phyloP scores from a whole-genome alignment of 2,888 invertebrate species.

The Spisula subtruncata region DNA sequence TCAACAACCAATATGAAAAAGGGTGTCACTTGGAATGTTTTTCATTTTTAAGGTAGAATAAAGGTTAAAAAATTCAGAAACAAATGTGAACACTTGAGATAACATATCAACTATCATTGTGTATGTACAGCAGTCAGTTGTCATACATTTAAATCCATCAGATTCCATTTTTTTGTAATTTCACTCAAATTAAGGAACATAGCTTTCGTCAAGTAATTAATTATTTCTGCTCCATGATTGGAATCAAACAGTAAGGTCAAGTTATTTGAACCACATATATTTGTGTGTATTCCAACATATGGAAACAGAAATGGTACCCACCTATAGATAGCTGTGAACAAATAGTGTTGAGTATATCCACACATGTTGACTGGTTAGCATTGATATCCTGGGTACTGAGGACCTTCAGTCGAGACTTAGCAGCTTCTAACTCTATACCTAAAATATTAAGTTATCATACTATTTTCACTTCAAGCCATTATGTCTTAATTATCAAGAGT shows the following conservation, averaged over 20 bases:
- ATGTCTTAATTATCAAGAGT: background rate
- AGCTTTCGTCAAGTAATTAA: background rate
- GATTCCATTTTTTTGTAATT: background rate
- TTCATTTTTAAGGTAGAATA: too few relatives aligned
- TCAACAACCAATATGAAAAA: background rate
- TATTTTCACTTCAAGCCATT: background rate
- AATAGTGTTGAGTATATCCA: background rate
- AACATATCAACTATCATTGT: background rate
- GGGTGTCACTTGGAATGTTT: too few relatives aligned
- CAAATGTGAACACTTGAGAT: too few relatives aligned
- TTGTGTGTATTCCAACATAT: background rate
- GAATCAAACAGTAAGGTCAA: background rate
- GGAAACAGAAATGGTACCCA: background rate
- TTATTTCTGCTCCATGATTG: background rate
- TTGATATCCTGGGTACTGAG: background rate
- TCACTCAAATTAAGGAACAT: background rate
- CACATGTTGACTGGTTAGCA: background rate
- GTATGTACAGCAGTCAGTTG: background rate
- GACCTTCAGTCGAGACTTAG: background rate
- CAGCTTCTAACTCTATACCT: background rate
- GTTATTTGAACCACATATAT: background rate
- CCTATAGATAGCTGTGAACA: slow-evolving; percentile 5
- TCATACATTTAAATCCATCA: background rate
- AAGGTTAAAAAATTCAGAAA: too few relatives aligned
- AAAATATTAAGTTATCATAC: background rate